Evolutionary conservation across 2,797 vertebrate genomes (phyloP).

Genomic region (Tiaroga cobitis): DNA sequence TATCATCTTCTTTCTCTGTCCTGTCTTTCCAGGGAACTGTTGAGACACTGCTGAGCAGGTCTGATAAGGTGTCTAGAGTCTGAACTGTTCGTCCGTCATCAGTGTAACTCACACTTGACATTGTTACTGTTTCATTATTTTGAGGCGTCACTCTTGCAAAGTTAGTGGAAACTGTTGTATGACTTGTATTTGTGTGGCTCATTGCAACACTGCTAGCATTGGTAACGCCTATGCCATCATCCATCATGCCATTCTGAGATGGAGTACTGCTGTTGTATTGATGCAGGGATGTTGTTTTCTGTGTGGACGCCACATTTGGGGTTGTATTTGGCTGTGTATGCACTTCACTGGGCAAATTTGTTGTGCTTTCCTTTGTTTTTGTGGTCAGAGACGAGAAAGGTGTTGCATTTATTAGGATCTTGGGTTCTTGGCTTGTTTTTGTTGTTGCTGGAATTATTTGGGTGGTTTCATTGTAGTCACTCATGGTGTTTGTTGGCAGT

Average conservation of each 20-base stretch:
- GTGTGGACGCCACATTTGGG: not conserved
- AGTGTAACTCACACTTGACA: not conserved
- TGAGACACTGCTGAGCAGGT: not conserved
- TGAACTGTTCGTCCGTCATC: not conserved
- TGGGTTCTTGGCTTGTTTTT: constrained; percentile 10
- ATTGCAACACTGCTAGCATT: not conserved
- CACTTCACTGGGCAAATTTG: not conserved
- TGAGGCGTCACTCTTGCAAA: not conserved
- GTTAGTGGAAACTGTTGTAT: constrained; percentile 2
- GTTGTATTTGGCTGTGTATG: not conserved
- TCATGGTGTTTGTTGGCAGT: not conserved
- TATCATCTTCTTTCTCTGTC: not conserved
- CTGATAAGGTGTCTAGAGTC: not conserved
- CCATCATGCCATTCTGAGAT: not conserved
- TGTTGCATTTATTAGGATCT: not conserved
- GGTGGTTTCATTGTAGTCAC: not conserved
- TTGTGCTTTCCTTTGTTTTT: not conserved
- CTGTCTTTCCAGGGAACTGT: constrained; percentile 3
- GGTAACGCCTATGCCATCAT: not conserved
- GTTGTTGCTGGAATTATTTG: not conserved
- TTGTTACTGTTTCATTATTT: constrained; percentile 37
- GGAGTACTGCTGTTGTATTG: not conserved
- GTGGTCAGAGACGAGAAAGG: not conserved
- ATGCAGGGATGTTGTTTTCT: not conserved
- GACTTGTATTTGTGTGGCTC: not conserved